These are phyloP conservation scores for Drosophila pectinifera DNA, from an alignment of 1,140 invertebrate genomes.

Conservation along the genomic window DNA sequence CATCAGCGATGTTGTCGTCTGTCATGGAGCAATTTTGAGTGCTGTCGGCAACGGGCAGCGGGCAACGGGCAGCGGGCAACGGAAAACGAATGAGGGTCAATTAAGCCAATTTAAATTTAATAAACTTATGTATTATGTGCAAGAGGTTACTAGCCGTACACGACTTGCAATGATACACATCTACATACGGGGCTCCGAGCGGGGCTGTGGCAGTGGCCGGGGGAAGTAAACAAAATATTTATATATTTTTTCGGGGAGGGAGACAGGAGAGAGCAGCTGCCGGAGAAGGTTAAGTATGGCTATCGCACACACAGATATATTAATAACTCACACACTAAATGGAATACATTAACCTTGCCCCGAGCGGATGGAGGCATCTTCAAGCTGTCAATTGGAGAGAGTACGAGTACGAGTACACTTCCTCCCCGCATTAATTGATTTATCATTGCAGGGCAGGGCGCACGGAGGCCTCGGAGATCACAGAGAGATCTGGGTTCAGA, in stretches of 20 bases:
- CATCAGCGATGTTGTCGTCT: constrained; percentile 56
- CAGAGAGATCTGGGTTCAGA: background rate
- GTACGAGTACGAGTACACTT: too few species aligned
- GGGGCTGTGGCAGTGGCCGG: too few species aligned
- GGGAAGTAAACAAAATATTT: constrained; percentile 19
- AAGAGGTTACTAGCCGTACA: constrained; percentile 80
- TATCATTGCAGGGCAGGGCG: constrained; percentile 29
- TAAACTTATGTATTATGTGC: constrained; percentile 84
- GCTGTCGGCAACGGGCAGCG: constrained; percentile 57
- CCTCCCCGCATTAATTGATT: constrained; percentile 18
- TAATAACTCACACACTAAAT: constrained; percentile 65
- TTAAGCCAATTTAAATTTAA: constrained; percentile 85
- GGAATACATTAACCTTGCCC: constrained; percentile 56
- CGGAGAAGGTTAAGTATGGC: constrained; percentile 63
- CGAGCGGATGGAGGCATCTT: constrained; percentile 42
- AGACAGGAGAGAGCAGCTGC: constrained; percentile 44
- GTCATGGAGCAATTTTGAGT: constrained; percentile 50
- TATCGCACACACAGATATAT: constrained; percentile 34
- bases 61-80: constrained; percentile 53
- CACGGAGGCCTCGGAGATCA: constrained; percentile 13
- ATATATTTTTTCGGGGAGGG: constrained; percentile 55
- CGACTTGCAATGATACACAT: constrained; percentile 70
- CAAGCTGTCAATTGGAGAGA: constrained; percentile 51
- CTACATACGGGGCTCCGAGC: constrained; percentile 13
- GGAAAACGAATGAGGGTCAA: constrained; percentile 84